phyloP scores from a whole-genome alignment of 2,888 invertebrate genomes.

The Ischnura elegans region DNA sequence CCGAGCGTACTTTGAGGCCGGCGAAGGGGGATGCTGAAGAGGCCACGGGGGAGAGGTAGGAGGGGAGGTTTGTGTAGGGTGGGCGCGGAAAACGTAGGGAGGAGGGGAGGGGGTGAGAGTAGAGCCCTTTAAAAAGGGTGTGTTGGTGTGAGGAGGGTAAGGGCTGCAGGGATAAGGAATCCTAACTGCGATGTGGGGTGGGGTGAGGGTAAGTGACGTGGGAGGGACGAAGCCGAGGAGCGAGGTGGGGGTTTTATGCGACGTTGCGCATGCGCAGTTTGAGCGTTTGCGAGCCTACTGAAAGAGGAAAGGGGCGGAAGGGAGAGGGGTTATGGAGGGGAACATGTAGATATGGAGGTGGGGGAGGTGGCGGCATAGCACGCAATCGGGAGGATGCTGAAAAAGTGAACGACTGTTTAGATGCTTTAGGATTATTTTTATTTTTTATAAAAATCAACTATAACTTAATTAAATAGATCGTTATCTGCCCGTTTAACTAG shows the following conservation, averaged over 20 bases:
- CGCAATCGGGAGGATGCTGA: background rate
- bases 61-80: background rate
- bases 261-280: slow-evolving; percentile 28
- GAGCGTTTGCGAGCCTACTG: background rate
- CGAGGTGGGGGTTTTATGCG: slow-evolving; percentile 45
- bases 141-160: background rate
- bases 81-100: background rate
- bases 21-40: slow-evolving; percentile 39
- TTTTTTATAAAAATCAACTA: too few relatives aligned
- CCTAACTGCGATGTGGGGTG: background rate
- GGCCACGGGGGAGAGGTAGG: background rate
- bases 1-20: slow-evolving; percentile 29
- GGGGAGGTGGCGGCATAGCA: background rate
- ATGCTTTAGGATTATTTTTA: too few relatives aligned
- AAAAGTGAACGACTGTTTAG: too few relatives aligned
- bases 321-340: background rate
- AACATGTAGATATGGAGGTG: background rate
- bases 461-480: too few relatives aligned
- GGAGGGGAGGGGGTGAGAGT: background rate
- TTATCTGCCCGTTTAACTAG: too few relatives aligned
- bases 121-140: background rate
- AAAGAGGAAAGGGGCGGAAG: background rate
- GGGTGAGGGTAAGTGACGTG: slow-evolving; percentile 24
- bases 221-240: slow-evolving; percentile 11
- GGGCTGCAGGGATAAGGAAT: background rate